Percentiles rank a stretch among this genome's conserved stretches.
Evolutionary conservation across 2,797 vertebrate genomes (phyloP).

Genomic region (Chelidonichthys spinosus): DNA sequence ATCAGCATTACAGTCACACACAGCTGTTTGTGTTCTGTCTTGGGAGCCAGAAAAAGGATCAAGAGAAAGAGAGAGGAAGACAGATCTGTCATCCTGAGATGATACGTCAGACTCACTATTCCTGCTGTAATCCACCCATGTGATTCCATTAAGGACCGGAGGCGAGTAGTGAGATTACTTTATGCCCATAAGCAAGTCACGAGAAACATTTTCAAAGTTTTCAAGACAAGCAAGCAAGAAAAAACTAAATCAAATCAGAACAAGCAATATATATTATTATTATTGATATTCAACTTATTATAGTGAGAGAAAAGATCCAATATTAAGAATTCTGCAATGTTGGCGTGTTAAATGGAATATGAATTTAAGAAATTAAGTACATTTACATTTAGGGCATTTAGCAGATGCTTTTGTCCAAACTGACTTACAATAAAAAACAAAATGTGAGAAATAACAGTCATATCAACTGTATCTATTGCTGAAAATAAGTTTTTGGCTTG

Average conservation of each 20-base stretch:
- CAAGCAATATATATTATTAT: constrained; percentile 1
- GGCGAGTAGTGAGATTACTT: background rate
- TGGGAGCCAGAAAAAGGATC: constrained; percentile 31
- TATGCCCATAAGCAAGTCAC: background rate
- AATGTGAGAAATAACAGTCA: background rate
- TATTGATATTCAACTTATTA: background rate
- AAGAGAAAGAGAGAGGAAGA: constrained; percentile 15
- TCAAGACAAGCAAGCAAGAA: background rate
- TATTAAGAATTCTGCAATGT: background rate
- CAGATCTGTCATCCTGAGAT: constrained; percentile 21
- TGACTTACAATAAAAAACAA: no score
- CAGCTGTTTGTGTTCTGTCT: constrained; percentile 57
- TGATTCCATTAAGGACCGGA: background rate
- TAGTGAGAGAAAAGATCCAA: background rate
- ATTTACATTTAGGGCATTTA: no score
- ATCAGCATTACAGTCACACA: constrained; percentile 52
- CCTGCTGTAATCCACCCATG: background rate
- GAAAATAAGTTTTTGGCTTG: background rate
- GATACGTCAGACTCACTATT: constrained; percentile 9
- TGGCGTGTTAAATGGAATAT: background rate
- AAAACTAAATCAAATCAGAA: background rate
- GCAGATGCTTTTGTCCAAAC: no score
- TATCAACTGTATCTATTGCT: background rate
- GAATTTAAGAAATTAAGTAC: background rate
- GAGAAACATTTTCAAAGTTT: background rate